Conservation (phyloP, 92 coral and sea anemone species). For the Pocillopora grandis region DNA sequence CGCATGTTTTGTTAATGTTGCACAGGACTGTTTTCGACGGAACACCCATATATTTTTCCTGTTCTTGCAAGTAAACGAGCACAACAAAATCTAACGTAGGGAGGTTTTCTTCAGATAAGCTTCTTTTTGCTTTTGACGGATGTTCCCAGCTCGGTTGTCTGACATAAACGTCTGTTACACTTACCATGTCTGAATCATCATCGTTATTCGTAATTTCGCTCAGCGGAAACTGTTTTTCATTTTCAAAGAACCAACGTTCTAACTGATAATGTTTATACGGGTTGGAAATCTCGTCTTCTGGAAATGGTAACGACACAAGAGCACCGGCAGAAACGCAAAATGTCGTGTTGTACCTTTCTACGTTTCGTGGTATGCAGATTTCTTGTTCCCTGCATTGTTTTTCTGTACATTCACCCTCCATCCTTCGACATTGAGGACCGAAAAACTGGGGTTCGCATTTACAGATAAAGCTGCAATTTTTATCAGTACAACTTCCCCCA, state of each 20-base stretch:
- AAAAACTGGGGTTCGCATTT: slow-evolving; percentile 70
- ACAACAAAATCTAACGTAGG: slow-evolving; percentile 10
- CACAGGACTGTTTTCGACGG: slow-evolving; percentile 13
- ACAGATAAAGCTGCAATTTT: slow-evolving; percentile 67
- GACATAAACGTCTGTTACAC: slow-evolving; percentile 40
- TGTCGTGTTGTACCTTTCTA: neutral
- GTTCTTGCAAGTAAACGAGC: neutral
- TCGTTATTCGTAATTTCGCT: slow-evolving; percentile 33
- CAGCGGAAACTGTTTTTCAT: slow-evolving; percentile 2
- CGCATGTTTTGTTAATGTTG: slow-evolving; percentile 23
- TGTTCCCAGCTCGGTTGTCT: neutral
- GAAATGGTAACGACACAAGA: slow-evolving; percentile 45
- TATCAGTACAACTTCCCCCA: slow-evolving; percentile 66
- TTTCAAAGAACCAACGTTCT: slow-evolving; percentile 17
- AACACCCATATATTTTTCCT: neutral
- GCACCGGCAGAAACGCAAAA: slow-evolving; percentile 30
- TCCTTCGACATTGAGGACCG: slow-evolving; percentile 74
- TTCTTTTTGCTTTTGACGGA: slow-evolving; percentile 15
- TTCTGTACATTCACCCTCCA: slow-evolving; percentile 47
- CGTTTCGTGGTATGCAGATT: slow-evolving; percentile 54
- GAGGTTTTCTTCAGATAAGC: neutral
- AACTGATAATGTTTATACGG: slow-evolving; percentile 50
- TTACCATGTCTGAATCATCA: slow-evolving; percentile 12
- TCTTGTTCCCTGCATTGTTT: slow-evolving; percentile 45
- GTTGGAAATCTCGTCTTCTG: slow-evolving; percentile 20